These are phyloP conservation scores for Dendroctonus ponderosae DNA, from an alignment of 1,140 invertebrate species.

Conservation along the genomic window DNA sequence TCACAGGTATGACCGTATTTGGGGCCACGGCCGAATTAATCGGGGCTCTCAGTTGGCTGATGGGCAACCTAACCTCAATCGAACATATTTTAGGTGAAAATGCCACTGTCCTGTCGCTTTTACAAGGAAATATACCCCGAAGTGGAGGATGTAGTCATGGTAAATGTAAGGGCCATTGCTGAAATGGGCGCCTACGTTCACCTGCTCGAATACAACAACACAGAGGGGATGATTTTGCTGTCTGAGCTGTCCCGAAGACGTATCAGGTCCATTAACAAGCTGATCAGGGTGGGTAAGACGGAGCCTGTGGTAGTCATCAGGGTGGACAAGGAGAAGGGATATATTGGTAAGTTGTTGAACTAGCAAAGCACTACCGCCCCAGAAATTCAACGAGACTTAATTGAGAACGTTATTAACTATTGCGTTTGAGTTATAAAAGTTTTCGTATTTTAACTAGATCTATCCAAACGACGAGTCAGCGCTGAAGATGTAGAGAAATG, in stretches of 20 bases:
- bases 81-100: no score
- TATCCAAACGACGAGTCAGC: conserved; percentile 97
- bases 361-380: no score
- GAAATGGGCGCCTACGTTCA: conserved; percentile 99
- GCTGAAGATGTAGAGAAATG: conserved; percentile 97
- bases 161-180: conserved; percentile 96
- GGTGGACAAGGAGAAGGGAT: conserved; percentile 99
- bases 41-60: no score
- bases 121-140: conserved; percentile 98
- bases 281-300: no score
- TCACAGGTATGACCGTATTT: no score
- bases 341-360: conserved; percentile 62
- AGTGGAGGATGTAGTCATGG: conserved; percentile 99
- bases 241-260: conserved; percentile 97
- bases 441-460: conserved; percentile 60
- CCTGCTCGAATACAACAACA: conserved; percentile 97
- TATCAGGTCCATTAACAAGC: conserved; percentile 99
- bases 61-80: no score
- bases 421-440: not conserved
- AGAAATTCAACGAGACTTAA: no score
- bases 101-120: conserved; percentile 96
- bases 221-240: conserved; percentile 94
- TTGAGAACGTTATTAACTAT: not conserved
- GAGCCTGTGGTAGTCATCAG: conserved; percentile 98
- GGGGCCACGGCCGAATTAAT: no score